Percentiles rank a stretch among this genome's conserved stretches.
These are phyloP conservation scores for Zaprionus nigranus DNA, from an alignment of 1,140 invertebrate genomes.

Conservation along the genomic window DNA sequence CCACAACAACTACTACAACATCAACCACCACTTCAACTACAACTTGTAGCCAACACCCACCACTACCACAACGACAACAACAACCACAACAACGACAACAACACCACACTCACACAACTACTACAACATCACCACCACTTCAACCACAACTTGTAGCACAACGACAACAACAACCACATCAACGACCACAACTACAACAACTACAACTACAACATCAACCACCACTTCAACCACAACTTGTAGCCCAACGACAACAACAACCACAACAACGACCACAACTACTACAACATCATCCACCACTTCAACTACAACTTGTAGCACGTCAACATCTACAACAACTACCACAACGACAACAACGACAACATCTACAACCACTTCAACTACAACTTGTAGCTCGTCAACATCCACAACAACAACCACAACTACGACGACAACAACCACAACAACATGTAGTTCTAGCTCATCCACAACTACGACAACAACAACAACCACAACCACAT, in stretches of 20 bases:
- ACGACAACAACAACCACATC: slow-evolving; percentile 12
- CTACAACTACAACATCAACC: slow-evolving; percentile 15
- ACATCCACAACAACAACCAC: slow-evolving; percentile 2
- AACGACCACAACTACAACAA: background rate
- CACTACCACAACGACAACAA: slow-evolving; percentile 16
- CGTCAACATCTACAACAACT: background rate
- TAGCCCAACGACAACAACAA: slow-evolving; percentile 8
- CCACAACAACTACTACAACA: background rate
- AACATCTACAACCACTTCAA: slow-evolving; percentile 8
- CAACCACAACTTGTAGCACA: background rate
- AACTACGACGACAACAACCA: background rate
- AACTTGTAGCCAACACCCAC: slow-evolving; percentile 7
- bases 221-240: background rate
- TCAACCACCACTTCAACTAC: slow-evolving; percentile 22
- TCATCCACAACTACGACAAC: too few relatives aligned
- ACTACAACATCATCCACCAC: slow-evolving; percentile 9
- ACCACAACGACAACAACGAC: slow-evolving; percentile 16
- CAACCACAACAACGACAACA: slow-evolving; percentile 26
- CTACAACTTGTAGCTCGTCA: slow-evolving; percentile 11
- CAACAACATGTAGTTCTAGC: too few relatives aligned
- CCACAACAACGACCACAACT: background rate
- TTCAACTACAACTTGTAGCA: background rate
- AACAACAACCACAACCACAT: too few relatives aligned
- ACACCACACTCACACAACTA: background rate
- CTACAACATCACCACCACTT: slow-evolving; percentile 12